phyloP scores from a whole-genome alignment of 2,888 invertebrate genomes.

The Cacoxenus indagator region DNA sequence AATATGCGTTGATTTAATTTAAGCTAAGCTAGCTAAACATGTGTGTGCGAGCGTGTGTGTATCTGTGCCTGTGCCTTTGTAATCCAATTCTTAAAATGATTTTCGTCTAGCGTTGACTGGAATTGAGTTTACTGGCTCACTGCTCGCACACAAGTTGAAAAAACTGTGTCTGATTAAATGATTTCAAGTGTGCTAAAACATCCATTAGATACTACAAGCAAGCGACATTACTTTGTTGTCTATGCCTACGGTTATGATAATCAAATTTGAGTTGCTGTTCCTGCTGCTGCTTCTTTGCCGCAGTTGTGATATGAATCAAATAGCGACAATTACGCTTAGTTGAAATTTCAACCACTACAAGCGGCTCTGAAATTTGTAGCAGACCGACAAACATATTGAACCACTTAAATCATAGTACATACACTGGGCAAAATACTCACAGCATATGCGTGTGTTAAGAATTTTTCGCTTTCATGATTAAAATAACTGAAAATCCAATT shows the following conservation, averaged over 20 bases:
- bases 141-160: not conserved
- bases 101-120: not conserved
- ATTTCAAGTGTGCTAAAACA: constrained; percentile 21
- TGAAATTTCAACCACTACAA: not conserved
- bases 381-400: not conserved
- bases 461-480: no score
- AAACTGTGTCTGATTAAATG: constrained; percentile 8
- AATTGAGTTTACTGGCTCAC: constrained; percentile 21
- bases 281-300: not conserved
- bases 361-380: not conserved
- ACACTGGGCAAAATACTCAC: no score
- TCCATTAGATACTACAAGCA: constrained; percentile 1
- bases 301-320: constrained; percentile 4
- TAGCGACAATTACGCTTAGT: not conserved
- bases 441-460: no score
- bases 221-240: not conserved
- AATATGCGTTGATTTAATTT: constrained; percentile 56
- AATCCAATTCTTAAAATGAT: constrained; percentile 35
- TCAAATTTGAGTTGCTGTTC: constrained; percentile 1
- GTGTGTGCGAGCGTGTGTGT: not conserved
- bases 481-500: no score
- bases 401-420: no score
- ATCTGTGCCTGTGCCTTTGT: constrained; percentile 37
- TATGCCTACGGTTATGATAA: constrained; percentile 16
- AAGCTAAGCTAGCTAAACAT: constrained; percentile 29